These are phyloP conservation scores for Dolichoris vasculosae DNA, from an alignment of 1,140 invertebrate species.

Conservation along the genomic window DNA sequence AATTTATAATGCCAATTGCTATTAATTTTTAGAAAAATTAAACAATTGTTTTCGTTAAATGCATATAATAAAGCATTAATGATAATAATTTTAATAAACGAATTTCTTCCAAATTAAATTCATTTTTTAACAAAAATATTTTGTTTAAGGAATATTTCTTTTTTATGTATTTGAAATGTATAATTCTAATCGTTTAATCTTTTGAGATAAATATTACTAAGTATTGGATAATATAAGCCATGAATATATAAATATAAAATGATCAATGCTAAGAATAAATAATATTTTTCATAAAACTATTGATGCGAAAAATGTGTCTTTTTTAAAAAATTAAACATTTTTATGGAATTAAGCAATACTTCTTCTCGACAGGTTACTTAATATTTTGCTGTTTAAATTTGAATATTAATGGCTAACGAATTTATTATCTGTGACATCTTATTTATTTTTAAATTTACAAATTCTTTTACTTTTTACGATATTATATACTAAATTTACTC, in stretches of 20 bases:
- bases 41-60: too few species aligned
- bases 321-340: neutral
- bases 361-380: neutral
- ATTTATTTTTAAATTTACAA: neutral
- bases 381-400: neutral
- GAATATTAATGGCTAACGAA: neutral
- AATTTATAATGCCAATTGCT: too few species aligned
- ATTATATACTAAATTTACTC: too few species aligned
- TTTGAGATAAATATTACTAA: neutral
- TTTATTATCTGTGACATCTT: neutral
- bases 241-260: neutral
- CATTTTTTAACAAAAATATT: too few species aligned
- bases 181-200: neutral
- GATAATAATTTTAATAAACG: too few species aligned
- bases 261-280: neutral
- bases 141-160: too few species aligned
- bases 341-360: conserved; percentile 39
- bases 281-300: conserved; percentile 34
- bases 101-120: too few species aligned
- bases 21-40: too few species aligned
- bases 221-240: neutral
- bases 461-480: neutral
- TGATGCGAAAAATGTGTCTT: conserved; percentile 15
- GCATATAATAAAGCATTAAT: too few species aligned
- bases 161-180: too few species aligned